Evolutionary conservation across 2,113 vertebrate species (phyloP).

Genomic region (Scalopus aquaticus): DNA sequence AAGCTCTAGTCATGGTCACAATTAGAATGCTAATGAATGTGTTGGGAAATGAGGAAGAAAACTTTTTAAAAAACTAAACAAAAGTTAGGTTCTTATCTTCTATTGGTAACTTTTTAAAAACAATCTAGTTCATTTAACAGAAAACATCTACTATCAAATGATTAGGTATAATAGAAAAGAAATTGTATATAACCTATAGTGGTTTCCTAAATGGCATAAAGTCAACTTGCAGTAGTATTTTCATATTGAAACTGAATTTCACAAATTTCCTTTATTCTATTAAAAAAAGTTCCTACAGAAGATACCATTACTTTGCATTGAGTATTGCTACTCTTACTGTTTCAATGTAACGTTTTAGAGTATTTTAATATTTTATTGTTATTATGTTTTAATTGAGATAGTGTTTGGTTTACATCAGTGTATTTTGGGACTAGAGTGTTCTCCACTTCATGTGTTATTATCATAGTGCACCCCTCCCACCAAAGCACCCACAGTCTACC

Average conservation of each 20-base stretch:
- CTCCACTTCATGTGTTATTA: no score
- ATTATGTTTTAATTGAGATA: no score
- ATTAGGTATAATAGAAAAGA: not conserved
- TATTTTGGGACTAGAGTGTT: no score
- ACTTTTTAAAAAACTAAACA: conserved; percentile 30
- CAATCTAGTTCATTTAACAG: conserved; percentile 6
- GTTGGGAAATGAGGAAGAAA: not conserved
- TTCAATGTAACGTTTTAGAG: not conserved
- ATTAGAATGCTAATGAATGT: conserved; percentile 30
- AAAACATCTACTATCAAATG: not conserved
- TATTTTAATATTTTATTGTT: not conserved
- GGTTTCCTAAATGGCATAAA: conserved; percentile 31
- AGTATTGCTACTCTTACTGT: not conserved
- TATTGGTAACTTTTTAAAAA: conserved; percentile 12
- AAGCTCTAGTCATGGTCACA: not conserved
- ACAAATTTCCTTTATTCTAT: not conserved
- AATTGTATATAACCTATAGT: not conserved
- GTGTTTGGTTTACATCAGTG: no score
- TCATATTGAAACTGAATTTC: conserved; percentile 20
- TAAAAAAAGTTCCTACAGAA: not conserved
- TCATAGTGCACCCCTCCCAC: no score
- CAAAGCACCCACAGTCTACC: no score
- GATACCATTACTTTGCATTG: not conserved
- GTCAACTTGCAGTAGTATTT: not conserved
- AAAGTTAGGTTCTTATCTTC: conserved; percentile 31